Base-by-base conservation (phyloP, 2,113 vertebrate species). In the Nothocercus nigrocapillus region DNA sequence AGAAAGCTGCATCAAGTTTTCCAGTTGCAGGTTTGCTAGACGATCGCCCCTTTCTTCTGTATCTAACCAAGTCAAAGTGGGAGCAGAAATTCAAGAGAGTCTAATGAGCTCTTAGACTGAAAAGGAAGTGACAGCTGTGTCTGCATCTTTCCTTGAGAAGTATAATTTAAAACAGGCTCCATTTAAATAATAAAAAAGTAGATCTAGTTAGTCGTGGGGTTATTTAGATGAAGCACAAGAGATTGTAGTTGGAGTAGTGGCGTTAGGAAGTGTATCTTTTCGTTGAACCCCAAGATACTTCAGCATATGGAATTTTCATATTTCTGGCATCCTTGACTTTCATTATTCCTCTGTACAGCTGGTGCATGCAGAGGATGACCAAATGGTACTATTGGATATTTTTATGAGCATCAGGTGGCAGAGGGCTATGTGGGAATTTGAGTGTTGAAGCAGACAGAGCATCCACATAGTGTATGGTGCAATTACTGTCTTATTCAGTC, bases 291-390 rank as follows among this genome's bases (percentile, higher is more conserved):
- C 62, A 17, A 42, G 68, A 78, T 38, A 17, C 24, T 58, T 16
- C 0, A 2, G 61, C n/a, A 54, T 9, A 2, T 20, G 47, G 15
- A 25, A 20, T 75, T 54, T 7, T 15, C 0, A 12, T 62, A 3
- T n/a, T 69, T 24, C 38, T 25, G 25, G 15, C 6, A 34, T 45
- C n/a, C 70, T 54, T 7, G 24, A 16, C 11, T 28, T 7, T 64
- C 17, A 2, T 74, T 5, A 0, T 34, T 72, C 42, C 42, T 32
- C 51, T 42, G 47, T 34, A 73, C 14, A 36, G 69, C 34, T 5
- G 64, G 58, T 51, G 32, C 32, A 3, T 0, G 53, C 58, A 1
- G 79, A 62, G 64, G 56, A 38, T 2, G 47, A 1, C 28, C 66
- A 53, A 38, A 13, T 11, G 5, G 17, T 1, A 30, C 49, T 8